Base-by-base conservation (phyloP, 2,797 vertebrate species). In the Pteronotus mesoamericanus region DNA sequence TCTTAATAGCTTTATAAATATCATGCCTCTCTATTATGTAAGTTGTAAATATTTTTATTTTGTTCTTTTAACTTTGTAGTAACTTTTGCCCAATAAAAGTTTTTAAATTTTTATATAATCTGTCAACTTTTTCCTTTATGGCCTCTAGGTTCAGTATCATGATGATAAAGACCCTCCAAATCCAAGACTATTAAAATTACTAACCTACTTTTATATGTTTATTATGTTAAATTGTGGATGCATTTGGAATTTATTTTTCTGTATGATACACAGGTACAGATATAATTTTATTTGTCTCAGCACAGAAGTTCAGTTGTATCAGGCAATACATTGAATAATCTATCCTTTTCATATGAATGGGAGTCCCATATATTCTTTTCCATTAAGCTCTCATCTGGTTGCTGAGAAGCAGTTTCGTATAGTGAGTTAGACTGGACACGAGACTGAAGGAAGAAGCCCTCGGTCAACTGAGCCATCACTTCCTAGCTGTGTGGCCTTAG, bases 161-260 rank as follows among this genome's bases (percentile, higher is more conserved):
- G 37, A 94, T 64, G 86, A 69, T 94, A 84, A 96, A 80, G 89
- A 89, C 15, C 39, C 24, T 89, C 34, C 78, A 92, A 83, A 90
- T 78, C 59, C 12, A 92, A 83, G 57, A 15, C 96, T 92, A 83
- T 95, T 42, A 89, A 95, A 94, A 83, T 87, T 87, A 74, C 69
- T 86, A 21, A 53, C 24, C n/a, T 71, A 32, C 26, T 82, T 66
- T 21, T 42, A 1, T 71, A 42, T 59, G 46, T 82, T 22, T 79
- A 21, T 69, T 48, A 39, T 48, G 46, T 80, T 88, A 69, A 95
- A 68, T 51, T 86, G 6, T 87, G 69, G 80, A 29, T 80, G 22
- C 18, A n/a, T 68, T 66, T 86, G 10, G 26, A 57, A 32, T 89
- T 37, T 74, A 37, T 75, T 80, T 84, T 92, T 87, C 44, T 79